phyloP scores from a whole-genome alignment of 2,113 vertebrate genomes.

The Tor tambroides region DNA sequence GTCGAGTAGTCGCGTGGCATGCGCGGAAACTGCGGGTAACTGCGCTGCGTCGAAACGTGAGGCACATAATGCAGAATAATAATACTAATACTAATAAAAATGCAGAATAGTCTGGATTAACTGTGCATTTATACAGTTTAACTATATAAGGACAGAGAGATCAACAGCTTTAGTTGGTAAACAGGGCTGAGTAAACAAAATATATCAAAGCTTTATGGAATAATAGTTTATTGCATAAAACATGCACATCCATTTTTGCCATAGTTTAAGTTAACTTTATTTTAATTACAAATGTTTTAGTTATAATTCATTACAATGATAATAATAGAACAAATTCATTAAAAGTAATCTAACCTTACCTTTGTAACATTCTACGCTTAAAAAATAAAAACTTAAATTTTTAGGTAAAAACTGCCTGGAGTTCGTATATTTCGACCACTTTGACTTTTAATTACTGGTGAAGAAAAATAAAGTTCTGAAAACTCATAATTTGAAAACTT shows the following conservation, averaged over 20 bases:
- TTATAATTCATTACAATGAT: neutral
- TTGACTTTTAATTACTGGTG: neutral
- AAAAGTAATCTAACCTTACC: neutral
- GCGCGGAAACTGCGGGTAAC: constrained; percentile 4
- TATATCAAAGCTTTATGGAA: neutral
- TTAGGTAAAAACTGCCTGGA: neutral
- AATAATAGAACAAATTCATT: neutral
- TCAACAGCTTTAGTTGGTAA: neutral
- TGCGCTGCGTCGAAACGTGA: neutral
- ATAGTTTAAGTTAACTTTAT: too few species aligned
- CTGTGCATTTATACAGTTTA: neutral
- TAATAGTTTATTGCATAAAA: neutral
- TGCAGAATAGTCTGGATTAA: neutral
- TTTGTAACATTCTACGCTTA: neutral
- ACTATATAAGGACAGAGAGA: neutral
- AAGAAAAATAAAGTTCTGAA: neutral
- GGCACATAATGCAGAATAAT: neutral
- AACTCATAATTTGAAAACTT: neutral
- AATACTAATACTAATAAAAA: neutral
- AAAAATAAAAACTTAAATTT: neutral
- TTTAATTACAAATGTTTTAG: neutral
- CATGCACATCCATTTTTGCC: neutral
- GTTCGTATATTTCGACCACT: neutral
- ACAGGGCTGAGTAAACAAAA: neutral
- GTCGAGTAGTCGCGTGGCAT: neutral